phyloP scores from a whole-genome alignment of 2,888 invertebrate genomes.

The Sialis fuliginosa region DNA sequence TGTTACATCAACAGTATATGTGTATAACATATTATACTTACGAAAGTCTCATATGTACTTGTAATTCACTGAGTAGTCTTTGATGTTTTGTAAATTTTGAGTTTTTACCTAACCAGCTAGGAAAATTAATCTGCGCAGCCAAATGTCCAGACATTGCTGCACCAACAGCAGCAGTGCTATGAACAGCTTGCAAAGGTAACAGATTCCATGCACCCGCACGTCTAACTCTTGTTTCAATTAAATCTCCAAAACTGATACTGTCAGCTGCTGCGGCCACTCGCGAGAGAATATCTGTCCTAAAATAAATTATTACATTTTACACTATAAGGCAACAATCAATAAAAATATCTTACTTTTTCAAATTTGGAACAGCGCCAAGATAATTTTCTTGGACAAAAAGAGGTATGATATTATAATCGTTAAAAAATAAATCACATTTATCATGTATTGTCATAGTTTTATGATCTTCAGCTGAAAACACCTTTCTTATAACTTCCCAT shows the following conservation, averaged over 20 bases:
- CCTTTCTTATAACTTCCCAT: conserved; percentile 83
- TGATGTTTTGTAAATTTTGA: conserved; percentile 68
- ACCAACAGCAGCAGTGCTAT: conserved; percentile 82
- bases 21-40: conserved; percentile 17
- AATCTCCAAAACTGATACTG: conserved; percentile 70
- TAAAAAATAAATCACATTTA: conserved; percentile 84
- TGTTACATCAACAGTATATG: background rate
- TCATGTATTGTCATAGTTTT: conserved; percentile 62
- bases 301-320: conserved; percentile 11
- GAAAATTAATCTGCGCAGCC: conserved; percentile 70
- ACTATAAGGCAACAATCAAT: background rate
- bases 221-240: conserved; percentile 68
- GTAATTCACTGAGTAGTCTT: conserved; percentile 65
- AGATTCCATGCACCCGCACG: conserved; percentile 70
- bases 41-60: conserved; percentile 71
- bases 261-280: conserved; percentile 69
- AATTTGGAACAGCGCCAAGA: conserved; percentile 56
- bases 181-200: conserved; percentile 71
- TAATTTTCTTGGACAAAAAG: conserved; percentile 98
- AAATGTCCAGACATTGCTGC: conserved; percentile 66
- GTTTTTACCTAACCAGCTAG: conserved; percentile 91
- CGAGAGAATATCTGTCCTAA: conserved; percentile 40
- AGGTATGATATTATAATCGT: conserved; percentile 91
- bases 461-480: conserved; percentile 68
- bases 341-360: conserved; percentile 39